Base-by-base conservation (phyloP, 1,140 invertebrate species). In the Theocolax elegans region DNA sequence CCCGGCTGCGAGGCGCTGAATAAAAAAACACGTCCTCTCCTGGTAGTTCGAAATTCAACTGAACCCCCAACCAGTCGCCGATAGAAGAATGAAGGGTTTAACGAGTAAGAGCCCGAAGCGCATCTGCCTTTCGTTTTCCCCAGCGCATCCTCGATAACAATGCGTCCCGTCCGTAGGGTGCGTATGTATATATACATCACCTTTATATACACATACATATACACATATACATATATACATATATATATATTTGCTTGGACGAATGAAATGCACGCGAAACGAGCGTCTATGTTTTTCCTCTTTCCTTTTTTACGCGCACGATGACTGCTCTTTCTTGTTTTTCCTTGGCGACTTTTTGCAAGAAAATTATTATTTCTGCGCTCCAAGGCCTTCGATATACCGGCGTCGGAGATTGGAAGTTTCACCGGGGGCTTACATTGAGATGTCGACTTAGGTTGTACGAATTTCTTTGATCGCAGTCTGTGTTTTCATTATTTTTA, bases 1-100 rank as follows among this genome's bases (percentile, higher is more conserved):
- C 27, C 44, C n/a, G 29, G 9, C 38, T n/a, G 17, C 1, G 3
- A 25, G 19, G 40, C 21, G 23, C 2, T 35, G 40, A 60, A 46
- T 25, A n/a, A n/a, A 46, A 15, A 60, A 25, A 46, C 13, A 8
- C 9, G 42, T 35, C 54, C 6, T n/a, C n/a, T n/a, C n/a, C n/a
- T n/a, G n/a, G n/a, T n/a, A n/a, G n/a, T n/a, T n/a, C n/a, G n/a
- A n/a, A n/a, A n/a, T n/a, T n/a, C n/a, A n/a, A n/a, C n/a, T n/a
- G n/a, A n/a, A n/a, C n/a, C n/a, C n/a, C n/a, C n/a, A n/a, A n/a
- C n/a, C n/a, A n/a, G n/a, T n/a, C n/a, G n/a, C n/a, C n/a, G 44
- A 66, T 42, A 25, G 54, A 48, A 67, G 66, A 68, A 68, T 60
- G 48, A 68, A 68, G 66, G 56, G 46, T 58, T 68, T 68, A 68